These are phyloP conservation scores for Phyto melanocephala DNA, from an alignment of 2,888 invertebrate genomes.

Conservation along the genomic window DNA sequence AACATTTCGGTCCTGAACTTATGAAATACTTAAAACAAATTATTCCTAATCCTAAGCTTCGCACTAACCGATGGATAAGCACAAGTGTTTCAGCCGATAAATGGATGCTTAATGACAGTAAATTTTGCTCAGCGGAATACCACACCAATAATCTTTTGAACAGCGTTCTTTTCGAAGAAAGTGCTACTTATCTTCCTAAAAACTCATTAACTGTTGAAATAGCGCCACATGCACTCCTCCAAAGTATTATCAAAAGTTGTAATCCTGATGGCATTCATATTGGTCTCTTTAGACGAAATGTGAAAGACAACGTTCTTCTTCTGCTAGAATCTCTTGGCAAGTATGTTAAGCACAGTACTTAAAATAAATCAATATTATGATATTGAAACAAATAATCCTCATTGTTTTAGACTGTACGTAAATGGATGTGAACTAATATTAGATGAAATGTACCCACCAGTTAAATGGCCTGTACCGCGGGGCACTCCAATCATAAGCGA, in stretches of 20 bases:
- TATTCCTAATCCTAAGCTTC: conserved; percentile 83
- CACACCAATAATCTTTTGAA: conserved; percentile 90
- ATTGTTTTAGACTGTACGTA: conserved; percentile 84
- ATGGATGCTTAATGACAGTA: conserved; percentile 85
- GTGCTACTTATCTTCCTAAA: conserved; percentile 81
- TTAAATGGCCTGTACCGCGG: conserved; percentile 90
- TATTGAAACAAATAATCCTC: background rate
- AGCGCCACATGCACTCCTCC: conserved; percentile 85
- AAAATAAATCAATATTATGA: background rate
- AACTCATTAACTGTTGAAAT: conserved; percentile 85
- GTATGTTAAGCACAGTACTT: background rate
- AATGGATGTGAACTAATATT: conserved; percentile 87
- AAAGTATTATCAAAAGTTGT: conserved; percentile 83
- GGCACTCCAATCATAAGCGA: conserved; percentile 92
- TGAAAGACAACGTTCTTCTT: conserved; percentile 79
- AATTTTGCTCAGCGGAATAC: conserved; percentile 88
- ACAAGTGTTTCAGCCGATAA: conserved; percentile 86
- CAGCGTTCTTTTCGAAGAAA: conserved; percentile 82
- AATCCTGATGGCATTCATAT: conserved; percentile 81
- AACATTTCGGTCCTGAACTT: conserved; percentile 83
- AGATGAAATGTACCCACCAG: conserved; percentile 86
- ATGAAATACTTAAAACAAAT: conserved; percentile 83
- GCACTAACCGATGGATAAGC: conserved; percentile 90
- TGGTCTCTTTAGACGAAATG: conserved; percentile 82
- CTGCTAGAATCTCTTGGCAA: conserved; percentile 71